These are phyloP conservation scores for Anoplolepis gracilipes DNA, from an alignment of 1,140 invertebrate species.

Conservation along the genomic window DNA sequence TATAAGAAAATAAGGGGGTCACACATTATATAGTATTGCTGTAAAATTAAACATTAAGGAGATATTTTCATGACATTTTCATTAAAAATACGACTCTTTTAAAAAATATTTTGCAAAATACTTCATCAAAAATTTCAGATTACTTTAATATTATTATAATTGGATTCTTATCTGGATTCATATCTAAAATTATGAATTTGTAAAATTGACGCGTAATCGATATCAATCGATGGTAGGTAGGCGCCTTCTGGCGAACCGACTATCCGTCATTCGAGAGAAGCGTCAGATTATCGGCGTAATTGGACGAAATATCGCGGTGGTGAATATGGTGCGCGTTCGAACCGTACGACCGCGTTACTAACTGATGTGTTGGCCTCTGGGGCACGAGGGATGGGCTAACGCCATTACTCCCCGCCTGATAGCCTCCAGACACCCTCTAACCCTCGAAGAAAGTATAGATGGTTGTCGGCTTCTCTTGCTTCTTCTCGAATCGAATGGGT, in stretches of 20 bases:
- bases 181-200: conserved; percentile 15
- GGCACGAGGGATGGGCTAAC: conserved; percentile 65
- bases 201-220: conserved; percentile 44
- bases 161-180: neutral
- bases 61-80: neutral
- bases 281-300: conserved; percentile 74
- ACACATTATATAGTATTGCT: neutral
- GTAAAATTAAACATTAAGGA: neutral
- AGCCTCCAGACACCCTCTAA: conserved; percentile 72
- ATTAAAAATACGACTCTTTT: neutral
- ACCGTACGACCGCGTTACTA: conserved; percentile 67
- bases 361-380: conserved; percentile 77
- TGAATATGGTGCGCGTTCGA: conserved; percentile 59
- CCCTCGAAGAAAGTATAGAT: conserved; percentile 46
- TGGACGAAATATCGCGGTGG: conserved; percentile 73
- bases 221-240: conserved; percentile 39
- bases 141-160: neutral
- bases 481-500: conserved; percentile 9
- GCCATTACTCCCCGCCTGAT: conserved; percentile 74
- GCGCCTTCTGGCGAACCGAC: neutral
- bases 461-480: conserved; percentile 52
- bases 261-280: conserved; percentile 61
- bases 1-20: too few relatives aligned
- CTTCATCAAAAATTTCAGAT: neutral
- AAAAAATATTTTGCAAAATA: too few relatives aligned